Evolutionary conservation across 2,113 vertebrate genomes (phyloP), one percentile per base, ranked within the genome.

Genomic region (Nanger granti): DNA sequence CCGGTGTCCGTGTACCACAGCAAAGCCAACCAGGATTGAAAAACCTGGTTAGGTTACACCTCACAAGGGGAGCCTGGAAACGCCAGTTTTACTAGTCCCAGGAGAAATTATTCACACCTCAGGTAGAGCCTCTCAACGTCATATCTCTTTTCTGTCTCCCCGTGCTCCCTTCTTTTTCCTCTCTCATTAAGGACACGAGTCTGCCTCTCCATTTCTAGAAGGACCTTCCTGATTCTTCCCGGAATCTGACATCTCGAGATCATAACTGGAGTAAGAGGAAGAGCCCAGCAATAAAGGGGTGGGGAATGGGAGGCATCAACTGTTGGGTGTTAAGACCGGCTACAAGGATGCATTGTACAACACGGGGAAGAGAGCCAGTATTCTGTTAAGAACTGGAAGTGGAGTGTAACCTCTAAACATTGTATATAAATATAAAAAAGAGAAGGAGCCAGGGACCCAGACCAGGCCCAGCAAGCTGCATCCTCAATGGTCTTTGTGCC

Each of bases 21-120:
- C 87, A 95, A 96, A 98, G 94, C 83, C 86, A 97, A 91, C 66
- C 62, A 41, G 91, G 79, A 85, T 3, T 95, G 47, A 82, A 90
- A 91, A 93, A 90, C 82, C 54, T 54, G 20, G 66, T 94, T 29
- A 20, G 83, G 69, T 69, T 95, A 98, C 96, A 86, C 97, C 97
- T 95, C 82, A n/a, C 2, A 5, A 22, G 2, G 12, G 80, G 47
- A 90, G 84, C 64, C 93, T 93, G 86, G 97, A 97, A 95, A 94
- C 3, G 13, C 97, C 91, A 92, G 98, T 98, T 94, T 87, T 96
- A 41, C 97, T 37, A 29, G 94, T 97, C 57, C 55, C 7, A 1
- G 15, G 54, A 6, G 87, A 87, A 94, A 87, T 80, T 31, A 80
- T 49, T 94, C 62, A 95, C 69, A 49, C 87, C 95, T 97, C 87